Base-by-base conservation (phyloP, 2,888 invertebrate species). In the Alloplasta piceator region DNA sequence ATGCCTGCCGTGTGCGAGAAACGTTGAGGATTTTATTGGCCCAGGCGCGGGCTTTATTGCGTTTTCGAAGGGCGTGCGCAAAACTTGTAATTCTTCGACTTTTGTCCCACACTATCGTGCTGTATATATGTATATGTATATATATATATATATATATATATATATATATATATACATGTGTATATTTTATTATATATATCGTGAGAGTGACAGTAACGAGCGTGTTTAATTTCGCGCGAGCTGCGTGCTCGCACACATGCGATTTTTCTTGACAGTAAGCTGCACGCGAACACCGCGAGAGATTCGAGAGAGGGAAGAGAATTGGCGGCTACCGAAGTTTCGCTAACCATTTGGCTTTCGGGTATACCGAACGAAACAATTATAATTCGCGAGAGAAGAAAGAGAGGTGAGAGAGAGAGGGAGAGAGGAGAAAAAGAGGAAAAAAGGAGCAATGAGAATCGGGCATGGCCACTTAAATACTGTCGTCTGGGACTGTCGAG, bases 121-220 rank as follows among this genome's bases (percentile, higher is more conserved):
- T 66, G 66, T 74, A 10, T 48, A n/a, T 48, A 48, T n/a, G 1
- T 48, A n/a, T 48, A 48, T n/a, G 12, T 48, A 48, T 48, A 9
- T 48, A 48, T 46, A 7, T 43, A 43, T 46, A 46, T 46, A 46
- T 46, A n/a, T n/a, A n/a, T n/a, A 50, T n/a, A 50, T n/a, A n/a
- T 50, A n/a, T 50, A 50, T 50, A 5, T 50, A 50, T n/a, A 50
- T 9, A n/a, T 50, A 50, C 12, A 50, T 12, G 6, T 52, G 12
- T 52, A 52, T 52, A 52, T 26, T 26, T 26, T 26, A 26, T 26
- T 26, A 26, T 26, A 26, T 26, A 26, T 26, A 26, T 73, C 73
- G 72, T 64, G 50, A 50, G 73, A 75, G 74, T 82, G 78, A 71
- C 81, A 82, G 81, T 82, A 82, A 82, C 81, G 81, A 75, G 81